phyloP scores from a whole-genome alignment of 2,797 vertebrate species.

The Hozukius guyotensis region DNA sequence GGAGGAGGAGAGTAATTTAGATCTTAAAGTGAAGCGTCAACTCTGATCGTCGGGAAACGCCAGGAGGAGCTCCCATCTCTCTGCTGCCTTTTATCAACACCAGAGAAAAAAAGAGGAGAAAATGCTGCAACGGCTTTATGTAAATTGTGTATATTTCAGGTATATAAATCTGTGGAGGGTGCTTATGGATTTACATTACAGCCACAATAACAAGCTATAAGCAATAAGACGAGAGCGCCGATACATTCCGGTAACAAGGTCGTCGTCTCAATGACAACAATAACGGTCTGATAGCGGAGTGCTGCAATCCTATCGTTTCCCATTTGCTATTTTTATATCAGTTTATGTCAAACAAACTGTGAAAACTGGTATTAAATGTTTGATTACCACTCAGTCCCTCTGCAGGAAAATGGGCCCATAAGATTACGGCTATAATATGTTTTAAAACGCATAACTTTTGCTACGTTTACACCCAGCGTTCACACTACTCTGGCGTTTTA shows the following conservation, averaged over 20 bases:
- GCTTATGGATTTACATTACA: constrained; percentile 15
- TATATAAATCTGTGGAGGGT: neutral
- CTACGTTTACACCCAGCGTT: no score
- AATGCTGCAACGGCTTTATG: constrained; percentile 9
- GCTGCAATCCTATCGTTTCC: neutral
- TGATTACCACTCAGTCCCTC: neutral
- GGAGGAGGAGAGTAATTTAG: constrained; percentile 31
- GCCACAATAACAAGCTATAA: constrained; percentile 14
- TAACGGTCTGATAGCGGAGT: neutral
- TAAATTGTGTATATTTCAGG: constrained; percentile 24
- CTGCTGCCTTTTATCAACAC: constrained; percentile 15
- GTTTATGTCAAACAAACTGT: constrained; percentile 22
- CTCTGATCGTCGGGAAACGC: constrained; percentile 46
- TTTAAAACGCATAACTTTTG: neutral
- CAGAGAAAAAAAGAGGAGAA: neutral
- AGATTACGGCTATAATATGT: neutral
- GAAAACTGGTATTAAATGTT: neutral
- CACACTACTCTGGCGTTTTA: no score
- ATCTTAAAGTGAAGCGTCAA: constrained; percentile 43
- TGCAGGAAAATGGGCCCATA: neutral
- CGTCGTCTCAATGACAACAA: constrained; percentile 31
- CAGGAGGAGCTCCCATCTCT: constrained; percentile 39
- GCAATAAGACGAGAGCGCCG: constrained; percentile 11
- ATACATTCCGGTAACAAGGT: constrained; percentile 43
- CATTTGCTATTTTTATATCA: constrained; percentile 12